Evolutionary conservation across 2,113 vertebrate genomes (phyloP).

Genomic region (Vulpes lagopus): DNA sequence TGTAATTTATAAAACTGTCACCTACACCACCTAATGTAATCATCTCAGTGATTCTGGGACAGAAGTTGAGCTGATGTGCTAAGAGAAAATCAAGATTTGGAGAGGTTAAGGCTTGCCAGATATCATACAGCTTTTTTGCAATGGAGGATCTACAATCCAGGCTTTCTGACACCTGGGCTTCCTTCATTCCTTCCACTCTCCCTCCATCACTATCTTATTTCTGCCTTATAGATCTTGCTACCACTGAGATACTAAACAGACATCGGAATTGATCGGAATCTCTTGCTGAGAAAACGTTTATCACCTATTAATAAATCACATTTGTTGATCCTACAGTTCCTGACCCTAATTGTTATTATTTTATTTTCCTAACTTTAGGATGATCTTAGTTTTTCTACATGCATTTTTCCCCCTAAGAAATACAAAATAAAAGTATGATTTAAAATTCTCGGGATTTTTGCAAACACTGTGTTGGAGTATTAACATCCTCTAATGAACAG

Average conservation of each 20-base stretch:
- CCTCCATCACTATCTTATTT: background rate
- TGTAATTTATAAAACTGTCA: conserved; percentile 63
- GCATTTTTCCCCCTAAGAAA: background rate
- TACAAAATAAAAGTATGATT: conserved; percentile 35
- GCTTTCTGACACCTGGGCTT: background rate
- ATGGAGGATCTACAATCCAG: background rate
- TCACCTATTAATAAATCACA: conserved; percentile 22
- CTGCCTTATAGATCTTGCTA: background rate
- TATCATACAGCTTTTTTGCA: background rate
- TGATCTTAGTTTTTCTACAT: background rate
- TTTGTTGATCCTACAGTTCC: conserved; percentile 26
- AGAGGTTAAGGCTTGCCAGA: background rate
- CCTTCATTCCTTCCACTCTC: background rate
- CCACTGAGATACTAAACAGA: background rate
- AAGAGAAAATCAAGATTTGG: conserved; percentile 49
- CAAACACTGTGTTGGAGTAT: background rate
- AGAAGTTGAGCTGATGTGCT: background rate
- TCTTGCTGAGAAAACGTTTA: conserved; percentile 24
- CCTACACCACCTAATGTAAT: conserved; percentile 62
- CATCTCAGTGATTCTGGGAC: background rate
- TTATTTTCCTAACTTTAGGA: conserved; percentile 38
- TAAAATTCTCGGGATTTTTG: background rate
- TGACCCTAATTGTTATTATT: background rate
- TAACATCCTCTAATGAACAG: conserved; percentile 26
- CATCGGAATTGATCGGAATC: background rate